Percentiles rank a stretch among this genome's conserved stretches.
These are phyloP conservation scores for Chlorospingus semifuscus DNA, from an alignment of 2,797 vertebrate species.

Conservation along the genomic window DNA sequence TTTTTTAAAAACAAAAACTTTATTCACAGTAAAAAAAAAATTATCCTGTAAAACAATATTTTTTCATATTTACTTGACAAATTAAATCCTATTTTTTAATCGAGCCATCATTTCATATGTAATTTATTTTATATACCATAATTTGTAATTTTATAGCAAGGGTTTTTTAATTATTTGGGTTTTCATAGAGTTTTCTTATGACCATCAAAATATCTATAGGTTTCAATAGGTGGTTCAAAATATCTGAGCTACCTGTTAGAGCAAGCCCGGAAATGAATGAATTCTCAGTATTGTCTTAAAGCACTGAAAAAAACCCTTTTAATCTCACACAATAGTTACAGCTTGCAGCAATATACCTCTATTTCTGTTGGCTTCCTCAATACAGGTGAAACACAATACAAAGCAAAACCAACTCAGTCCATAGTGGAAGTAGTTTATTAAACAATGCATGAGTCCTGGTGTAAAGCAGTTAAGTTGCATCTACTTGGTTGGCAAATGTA, in stretches of 20 bases:
- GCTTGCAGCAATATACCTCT: not conserved
- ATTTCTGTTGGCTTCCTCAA: not conserved
- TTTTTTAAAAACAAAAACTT: not conserved
- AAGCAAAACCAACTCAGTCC: not conserved
- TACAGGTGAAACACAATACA: not conserved
- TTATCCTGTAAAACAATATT: not conserved
- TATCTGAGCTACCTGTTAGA: not conserved
- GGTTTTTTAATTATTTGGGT: not conserved
- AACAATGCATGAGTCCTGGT: fast-evolving
- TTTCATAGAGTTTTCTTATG: not conserved
- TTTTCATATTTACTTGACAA: not conserved
- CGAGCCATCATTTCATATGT: not conserved
- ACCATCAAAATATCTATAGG: not conserved
- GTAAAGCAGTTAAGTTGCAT: not conserved
- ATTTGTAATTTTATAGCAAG: not conserved
- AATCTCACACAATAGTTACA: not conserved
- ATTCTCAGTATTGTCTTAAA: not conserved
- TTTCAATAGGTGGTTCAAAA: not conserved
- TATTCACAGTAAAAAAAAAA: not conserved
- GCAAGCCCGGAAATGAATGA: not conserved
- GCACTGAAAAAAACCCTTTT: not conserved
- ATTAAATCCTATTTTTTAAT: not conserved
- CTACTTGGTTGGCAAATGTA: not conserved
- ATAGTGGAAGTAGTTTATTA: not conserved
- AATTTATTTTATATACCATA: not conserved